Conservation (phyloP, 1,140 invertebrate genomes). For the Triops longicaudatus region DNA sequence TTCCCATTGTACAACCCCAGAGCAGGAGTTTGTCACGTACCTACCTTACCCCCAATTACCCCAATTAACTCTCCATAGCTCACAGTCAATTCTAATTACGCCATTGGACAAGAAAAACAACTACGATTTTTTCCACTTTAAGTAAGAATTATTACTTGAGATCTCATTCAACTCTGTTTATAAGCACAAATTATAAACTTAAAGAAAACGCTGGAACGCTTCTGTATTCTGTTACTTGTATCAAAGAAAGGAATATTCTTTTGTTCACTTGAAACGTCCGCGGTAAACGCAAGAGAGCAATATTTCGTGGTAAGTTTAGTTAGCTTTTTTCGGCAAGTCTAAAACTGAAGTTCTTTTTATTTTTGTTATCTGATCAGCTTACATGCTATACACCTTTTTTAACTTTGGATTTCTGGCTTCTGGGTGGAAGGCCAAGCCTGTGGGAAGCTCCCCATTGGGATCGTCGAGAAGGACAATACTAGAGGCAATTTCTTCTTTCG, state of each 20-base stretch:
- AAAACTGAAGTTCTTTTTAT: not conserved
- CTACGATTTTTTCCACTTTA: too few species aligned
- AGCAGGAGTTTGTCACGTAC: not conserved
- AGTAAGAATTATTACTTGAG: too few species aligned
- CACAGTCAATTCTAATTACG: too few species aligned
- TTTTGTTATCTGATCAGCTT: not conserved
- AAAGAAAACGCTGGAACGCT: too few species aligned
- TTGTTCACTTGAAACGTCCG: not conserved
- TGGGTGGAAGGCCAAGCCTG: not conserved
- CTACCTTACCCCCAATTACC: not conserved
- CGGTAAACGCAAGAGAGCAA: not conserved
- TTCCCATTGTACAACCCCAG: not conserved
- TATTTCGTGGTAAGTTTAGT: not conserved
- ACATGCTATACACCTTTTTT: not conserved
- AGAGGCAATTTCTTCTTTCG: not conserved
- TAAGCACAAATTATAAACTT: too few species aligned
- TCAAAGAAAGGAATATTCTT: not conserved
- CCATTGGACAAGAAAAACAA: too few species aligned
- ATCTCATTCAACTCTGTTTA: too few species aligned
- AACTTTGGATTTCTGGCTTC: not conserved
- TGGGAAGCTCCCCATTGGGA: not conserved
- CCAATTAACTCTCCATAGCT: not conserved
- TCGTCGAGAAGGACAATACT: not conserved
- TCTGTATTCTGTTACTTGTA: too few species aligned
- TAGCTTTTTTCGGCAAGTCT: not conserved